Base-by-base conservation (phyloP, 1,140 invertebrate species). In the Caenorhabditis tropicalis region DNA sequence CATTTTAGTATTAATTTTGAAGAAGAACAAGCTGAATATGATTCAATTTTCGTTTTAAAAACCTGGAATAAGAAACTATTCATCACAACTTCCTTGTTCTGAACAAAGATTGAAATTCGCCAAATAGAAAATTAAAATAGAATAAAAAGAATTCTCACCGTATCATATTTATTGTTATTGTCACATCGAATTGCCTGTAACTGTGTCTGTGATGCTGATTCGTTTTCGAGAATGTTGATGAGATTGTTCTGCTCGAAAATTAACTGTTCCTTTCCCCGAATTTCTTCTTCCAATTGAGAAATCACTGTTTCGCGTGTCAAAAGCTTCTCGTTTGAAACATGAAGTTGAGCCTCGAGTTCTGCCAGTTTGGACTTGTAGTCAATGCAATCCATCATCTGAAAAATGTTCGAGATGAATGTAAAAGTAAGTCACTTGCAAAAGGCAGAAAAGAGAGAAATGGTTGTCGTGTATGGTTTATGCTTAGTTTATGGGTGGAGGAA, bases 231-330 rank as follows among this genome's bases (percentile, higher is more conserved):
- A 58, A 82, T 82, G 16, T 70, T 43, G 46, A 82, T 82, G 1
- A 82, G 82, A 49, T 82, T 58, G 27, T 29, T 60, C 24, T 82
- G 82, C 48, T 82, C 82, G 27, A 46, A 82, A 46, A 82, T 82
- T 15, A 82, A 29, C 15, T 24, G 56, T 51, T 82, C 82, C 16
- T 82, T 82, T n/a, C 56, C 60, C 33, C 53, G 31, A 24, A 82
- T 82, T 29, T 82, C 82, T 36, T 82, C 82, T 60, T 82, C 82
- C 43, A 82, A 33, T 36, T 82, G 82, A 10, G 56, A 58, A 29
- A 82, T 82, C 16, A 82, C 82, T 21, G 36, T 82, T 21, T 82
- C 82, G 24, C 82, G 56, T 4, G 60, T 74, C 43, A 74, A 43
- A 1, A 74, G 36, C 29, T 74, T 74, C n/a, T 74, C 65, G 2